Evolutionary conservation across 2,113 vertebrate species (phyloP).

Genomic region (Malurus alboscapulatus): DNA sequence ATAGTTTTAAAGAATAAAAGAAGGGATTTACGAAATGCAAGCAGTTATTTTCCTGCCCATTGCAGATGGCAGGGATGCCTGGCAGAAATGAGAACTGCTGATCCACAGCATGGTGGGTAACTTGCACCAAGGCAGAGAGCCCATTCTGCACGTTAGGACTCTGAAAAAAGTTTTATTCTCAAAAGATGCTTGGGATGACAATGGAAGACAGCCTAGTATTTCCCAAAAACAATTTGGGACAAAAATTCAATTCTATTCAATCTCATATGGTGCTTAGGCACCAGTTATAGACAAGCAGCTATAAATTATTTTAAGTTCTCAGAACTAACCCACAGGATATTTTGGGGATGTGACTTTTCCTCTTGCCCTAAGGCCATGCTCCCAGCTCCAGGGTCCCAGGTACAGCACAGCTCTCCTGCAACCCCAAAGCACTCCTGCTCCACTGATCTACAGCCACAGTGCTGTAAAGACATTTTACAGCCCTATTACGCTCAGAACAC

Average conservation of each 20-base stretch:
- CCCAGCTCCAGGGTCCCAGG: background rate
- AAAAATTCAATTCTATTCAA: background rate
- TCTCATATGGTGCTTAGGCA: background rate
- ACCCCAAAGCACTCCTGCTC: background rate
- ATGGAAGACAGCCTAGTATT: background rate
- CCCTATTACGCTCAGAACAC: too few relatives aligned
- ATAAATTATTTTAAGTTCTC: background rate
- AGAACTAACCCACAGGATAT: background rate
- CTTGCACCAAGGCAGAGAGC: background rate
- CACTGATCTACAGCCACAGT: background rate
- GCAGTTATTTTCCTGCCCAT: background rate
- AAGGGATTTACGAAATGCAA: background rate
- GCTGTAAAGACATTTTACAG: background rate
- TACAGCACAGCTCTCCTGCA: background rate
- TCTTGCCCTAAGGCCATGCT: background rate
- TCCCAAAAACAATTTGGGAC: background rate
- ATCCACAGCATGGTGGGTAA: background rate
- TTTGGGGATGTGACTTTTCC: background rate
- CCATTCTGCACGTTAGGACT: background rate
- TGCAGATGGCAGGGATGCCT: background rate
- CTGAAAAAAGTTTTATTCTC: background rate
- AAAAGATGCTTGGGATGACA: background rate
- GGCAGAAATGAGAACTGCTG: background rate
- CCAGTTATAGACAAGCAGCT: background rate
- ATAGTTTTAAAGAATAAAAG: background rate